phyloP scores from a whole-genome alignment of 2,888 invertebrate genomes.

The Dascillus cervinus region DNA sequence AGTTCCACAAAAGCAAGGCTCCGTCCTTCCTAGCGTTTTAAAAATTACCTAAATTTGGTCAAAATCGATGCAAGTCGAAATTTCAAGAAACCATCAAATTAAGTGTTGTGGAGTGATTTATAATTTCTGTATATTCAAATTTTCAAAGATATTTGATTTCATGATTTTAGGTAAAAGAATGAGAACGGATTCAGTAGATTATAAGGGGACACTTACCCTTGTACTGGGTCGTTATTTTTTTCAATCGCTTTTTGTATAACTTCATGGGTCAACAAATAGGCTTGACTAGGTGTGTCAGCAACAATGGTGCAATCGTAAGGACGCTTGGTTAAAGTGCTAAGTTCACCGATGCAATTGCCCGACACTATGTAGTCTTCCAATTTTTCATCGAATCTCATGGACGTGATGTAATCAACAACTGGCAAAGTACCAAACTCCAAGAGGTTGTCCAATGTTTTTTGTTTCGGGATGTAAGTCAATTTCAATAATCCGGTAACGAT shows the following conservation, averaged over 20 bases:
- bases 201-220: conserved; percentile 6
- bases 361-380: conserved; percentile 51
- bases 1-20: no score
- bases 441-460: conserved; percentile 44
- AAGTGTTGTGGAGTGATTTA: no score
- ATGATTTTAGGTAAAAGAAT: no score
- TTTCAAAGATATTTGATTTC: no score
- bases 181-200: no score
- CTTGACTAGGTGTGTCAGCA: conserved; percentile 53
- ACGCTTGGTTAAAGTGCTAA: conserved; percentile 51
- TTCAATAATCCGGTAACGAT: conserved; percentile 24
- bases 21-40: no score
- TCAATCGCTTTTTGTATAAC: conserved; percentile 45
- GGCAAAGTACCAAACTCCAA: conserved; percentile 46
- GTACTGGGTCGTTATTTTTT: conserved; percentile 5
- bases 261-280: conserved; percentile 40
- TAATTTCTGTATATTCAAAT: no score
- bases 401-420: conserved; percentile 48
- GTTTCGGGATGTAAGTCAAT: conserved; percentile 24
- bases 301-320: conserved; percentile 50
- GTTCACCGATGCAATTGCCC: conserved; percentile 54
- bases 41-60: no score
- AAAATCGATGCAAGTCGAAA: no score
- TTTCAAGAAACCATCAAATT: no score
- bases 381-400: conserved; percentile 43